Conservation (phyloP, 2,797 vertebrate genomes). For the Decapterus maruadsi region DNA sequence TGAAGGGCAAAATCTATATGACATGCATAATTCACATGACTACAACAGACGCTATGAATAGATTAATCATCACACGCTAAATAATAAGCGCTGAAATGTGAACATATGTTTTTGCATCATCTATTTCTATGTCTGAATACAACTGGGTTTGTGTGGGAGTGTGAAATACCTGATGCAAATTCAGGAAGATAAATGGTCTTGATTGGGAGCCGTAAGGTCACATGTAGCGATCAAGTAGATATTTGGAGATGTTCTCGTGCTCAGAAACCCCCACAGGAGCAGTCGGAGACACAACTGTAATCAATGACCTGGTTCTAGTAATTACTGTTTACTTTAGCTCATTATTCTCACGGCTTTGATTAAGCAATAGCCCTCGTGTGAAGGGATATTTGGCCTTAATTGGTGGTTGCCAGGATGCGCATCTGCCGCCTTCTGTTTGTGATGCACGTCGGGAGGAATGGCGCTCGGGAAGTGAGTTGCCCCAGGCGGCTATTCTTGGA, state of each 20-base stretch:
- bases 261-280: conserved; percentile 32
- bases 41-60: conserved; percentile 11
- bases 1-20: conserved; percentile 60
- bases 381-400: conserved; percentile 67
- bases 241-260: conserved; percentile 42
- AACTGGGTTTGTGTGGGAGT: background rate
- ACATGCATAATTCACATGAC: conserved; percentile 69
- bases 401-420: conserved; percentile 71
- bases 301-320: conserved; percentile 71
- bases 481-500: conserved; percentile 59
- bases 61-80: conserved; percentile 54
- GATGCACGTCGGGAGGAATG: conserved; percentile 51
- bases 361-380: conserved; percentile 62
- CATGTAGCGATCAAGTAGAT: conserved; percentile 36
- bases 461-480: conserved; percentile 63
- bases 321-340: conserved; percentile 75
- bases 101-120: conserved; percentile 27
- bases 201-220: background rate
- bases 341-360: conserved; percentile 71
- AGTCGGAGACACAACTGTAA: conserved; percentile 47
- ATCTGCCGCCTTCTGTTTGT: conserved; percentile 54
- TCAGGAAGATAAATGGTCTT: conserved; percentile 23
- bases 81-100: conserved; percentile 27
- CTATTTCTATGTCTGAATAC: conserved; percentile 16
- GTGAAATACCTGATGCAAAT: conserved; percentile 23